Evolutionary conservation across 35 echinoderm and acorn worm species (phyloP).

Genomic region (Patiria miniata): DNA sequence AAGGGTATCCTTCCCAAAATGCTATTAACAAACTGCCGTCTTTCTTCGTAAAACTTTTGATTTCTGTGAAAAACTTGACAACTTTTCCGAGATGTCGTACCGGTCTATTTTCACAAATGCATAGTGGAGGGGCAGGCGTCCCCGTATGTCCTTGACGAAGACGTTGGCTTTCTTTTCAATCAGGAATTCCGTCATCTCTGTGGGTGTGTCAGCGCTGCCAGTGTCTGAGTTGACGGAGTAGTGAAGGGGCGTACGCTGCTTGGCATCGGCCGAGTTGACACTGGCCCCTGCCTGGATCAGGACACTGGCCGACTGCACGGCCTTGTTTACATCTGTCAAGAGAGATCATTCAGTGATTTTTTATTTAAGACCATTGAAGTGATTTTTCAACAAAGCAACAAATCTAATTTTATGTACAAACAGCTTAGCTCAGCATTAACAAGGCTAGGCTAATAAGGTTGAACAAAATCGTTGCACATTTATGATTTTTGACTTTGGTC

Average conservation of each 20-base stretch:
- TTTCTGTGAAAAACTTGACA: no score
- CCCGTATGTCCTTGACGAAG: constrained; percentile 71
- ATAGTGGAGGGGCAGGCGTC: constrained; percentile 91
- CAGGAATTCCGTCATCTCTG: constrained; percentile 76
- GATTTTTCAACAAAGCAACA: not conserved
- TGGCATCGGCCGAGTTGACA: constrained; percentile 63
- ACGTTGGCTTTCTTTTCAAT: constrained; percentile 76
- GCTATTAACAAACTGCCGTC: no score
- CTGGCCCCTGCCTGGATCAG: constrained; percentile 43
- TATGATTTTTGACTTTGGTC: no score
- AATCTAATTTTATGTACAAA: no score
- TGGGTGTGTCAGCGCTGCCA: constrained; percentile 59
- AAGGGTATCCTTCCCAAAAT: no score
- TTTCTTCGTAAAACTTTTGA: no score
- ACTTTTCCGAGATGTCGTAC: constrained; percentile 33
- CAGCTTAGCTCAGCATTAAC: no score
- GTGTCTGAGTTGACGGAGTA: constrained; percentile 71
- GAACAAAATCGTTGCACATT: no score
- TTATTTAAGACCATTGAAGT: not conserved
- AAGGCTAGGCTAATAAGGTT: no score
- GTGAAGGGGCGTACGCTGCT: constrained; percentile 78
- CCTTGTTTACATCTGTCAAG: constrained; percentile 21
- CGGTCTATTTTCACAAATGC: constrained; percentile 78
- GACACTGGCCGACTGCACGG: constrained; percentile 30
- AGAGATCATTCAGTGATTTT: not conserved